A percentile compares a stretch with the other conserved stretches of the same genome.
These are phyloP conservation scores for Sturmia bella DNA, from an alignment of 2,888 invertebrate genomes.

Conservation along the genomic window DNA sequence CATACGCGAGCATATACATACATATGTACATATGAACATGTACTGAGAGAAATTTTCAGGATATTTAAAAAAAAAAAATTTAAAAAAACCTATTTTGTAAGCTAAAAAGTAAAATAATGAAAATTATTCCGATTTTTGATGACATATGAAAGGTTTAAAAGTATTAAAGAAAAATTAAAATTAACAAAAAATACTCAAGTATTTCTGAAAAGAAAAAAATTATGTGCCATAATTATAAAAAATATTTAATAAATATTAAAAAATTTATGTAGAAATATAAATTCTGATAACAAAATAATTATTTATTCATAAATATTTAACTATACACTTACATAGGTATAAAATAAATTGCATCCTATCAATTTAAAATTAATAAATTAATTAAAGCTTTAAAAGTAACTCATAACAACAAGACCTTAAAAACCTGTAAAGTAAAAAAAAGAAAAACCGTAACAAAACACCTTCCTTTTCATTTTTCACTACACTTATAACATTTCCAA, in stretches of 20 bases:
- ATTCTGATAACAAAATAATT: conserved; percentile 43
- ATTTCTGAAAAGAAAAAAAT: conserved; percentile 62
- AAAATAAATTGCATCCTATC: conserved; percentile 63
- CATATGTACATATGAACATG: not conserved
- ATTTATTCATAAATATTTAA: not conserved
- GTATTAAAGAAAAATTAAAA: conserved; percentile 46
- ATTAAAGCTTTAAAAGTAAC: conserved; percentile 50
- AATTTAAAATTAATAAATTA: conserved; percentile 47
- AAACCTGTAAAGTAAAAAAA: not conserved
- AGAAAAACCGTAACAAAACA: conserved; percentile 12
- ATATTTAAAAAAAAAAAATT: conserved; percentile 1
- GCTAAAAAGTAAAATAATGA: conserved; percentile 53
- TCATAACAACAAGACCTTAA: conserved; percentile 37
- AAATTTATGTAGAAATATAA: conserved; percentile 45
- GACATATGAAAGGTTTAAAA: conserved; percentile 37
- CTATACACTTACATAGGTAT: conserved; percentile 14
- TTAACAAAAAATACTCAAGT: conserved; percentile 61
- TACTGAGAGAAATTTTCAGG: conserved; percentile 25
- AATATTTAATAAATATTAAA: conserved; percentile 37
- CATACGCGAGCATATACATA: conserved; percentile 13
- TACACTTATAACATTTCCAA: conserved; percentile 33
- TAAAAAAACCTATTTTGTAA: conserved; percentile 30
- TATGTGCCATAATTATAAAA: conserved; percentile 70
- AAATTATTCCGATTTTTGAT: conserved; percentile 24
- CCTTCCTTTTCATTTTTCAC: conserved; percentile 32